phyloP scores from a whole-genome alignment of 2,888 invertebrate genomes.

The Ochropacha duplaris region DNA sequence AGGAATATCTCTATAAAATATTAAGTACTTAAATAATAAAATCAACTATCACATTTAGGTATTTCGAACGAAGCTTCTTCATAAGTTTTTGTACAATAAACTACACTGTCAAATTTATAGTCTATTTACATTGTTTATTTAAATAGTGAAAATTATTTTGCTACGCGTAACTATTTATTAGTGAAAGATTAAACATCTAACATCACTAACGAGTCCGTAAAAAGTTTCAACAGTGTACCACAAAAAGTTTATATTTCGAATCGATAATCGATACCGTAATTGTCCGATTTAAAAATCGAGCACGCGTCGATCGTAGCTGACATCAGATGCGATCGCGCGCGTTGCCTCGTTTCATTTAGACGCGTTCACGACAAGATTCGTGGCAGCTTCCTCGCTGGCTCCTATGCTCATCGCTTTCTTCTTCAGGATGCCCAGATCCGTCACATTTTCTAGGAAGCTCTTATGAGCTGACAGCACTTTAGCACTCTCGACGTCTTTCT shows the following conservation, averaged over 20 bases:
- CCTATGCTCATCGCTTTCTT: conserved; percentile 90
- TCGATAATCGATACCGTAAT: conserved; percentile 34
- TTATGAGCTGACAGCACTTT: conserved; percentile 94
- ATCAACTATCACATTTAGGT: conserved; percentile 79
- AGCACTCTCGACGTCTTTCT: conserved; percentile 97
- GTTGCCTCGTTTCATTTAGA: conserved; percentile 80
- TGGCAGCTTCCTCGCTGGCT: conserved; percentile 85
- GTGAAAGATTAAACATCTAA: conserved; percentile 62
- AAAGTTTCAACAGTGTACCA: conserved; percentile 16
- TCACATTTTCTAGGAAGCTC: conserved; percentile 95
- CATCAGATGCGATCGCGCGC: conserved; percentile 60
- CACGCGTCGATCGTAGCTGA: conserved; percentile 67
- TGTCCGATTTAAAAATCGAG: conserved; percentile 64
- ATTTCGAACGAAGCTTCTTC: conserved; percentile 76
- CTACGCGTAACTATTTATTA: conserved; percentile 36
- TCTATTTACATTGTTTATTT: conserved; percentile 37
- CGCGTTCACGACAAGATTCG: conserved; percentile 83
- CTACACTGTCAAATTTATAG: conserved; percentile 18
- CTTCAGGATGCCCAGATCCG: conserved; percentile 94
- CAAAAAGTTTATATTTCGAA: conserved; percentile 39
- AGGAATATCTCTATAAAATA: conserved; percentile 73
- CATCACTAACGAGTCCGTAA: conserved; percentile 46
- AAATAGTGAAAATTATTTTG: conserved; percentile 8
- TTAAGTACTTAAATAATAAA: conserved; percentile 79
- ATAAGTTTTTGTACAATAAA: conserved; percentile 65